Percentiles rank a stretch among this genome's conserved stretches.
Evolutionary conservation across 2,113 vertebrate species (phyloP).

Genomic region (Megaceryle torquata): DNA sequence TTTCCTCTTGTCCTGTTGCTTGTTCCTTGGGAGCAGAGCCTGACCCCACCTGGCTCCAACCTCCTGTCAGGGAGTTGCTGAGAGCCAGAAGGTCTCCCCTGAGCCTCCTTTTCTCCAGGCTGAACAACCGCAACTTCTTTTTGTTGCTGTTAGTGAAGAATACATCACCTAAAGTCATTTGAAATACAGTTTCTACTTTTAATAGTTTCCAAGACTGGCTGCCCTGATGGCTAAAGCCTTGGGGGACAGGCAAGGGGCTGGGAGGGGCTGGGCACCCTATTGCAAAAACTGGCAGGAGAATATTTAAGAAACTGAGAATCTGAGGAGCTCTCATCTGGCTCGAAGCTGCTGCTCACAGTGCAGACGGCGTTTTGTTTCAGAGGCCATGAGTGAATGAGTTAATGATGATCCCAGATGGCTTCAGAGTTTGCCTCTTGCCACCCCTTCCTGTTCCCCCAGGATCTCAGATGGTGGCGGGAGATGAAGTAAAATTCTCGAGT

Average conservation of each 20-base stretch:
- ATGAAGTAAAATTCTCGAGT: slow-evolving; percentile 59
- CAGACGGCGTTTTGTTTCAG: neutral
- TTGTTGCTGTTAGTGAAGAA: neutral
- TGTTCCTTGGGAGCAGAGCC: neutral
- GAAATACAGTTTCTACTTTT: neutral
- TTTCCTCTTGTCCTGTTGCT: neutral
- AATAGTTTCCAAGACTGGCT: neutral
- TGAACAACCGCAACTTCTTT: neutral
- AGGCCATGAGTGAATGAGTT: slow-evolving; percentile 34
- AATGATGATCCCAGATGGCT: slow-evolving; percentile 65
- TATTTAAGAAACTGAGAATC: neutral
- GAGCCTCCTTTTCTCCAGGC: neutral
- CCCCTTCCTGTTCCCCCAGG: slow-evolving; percentile 52
- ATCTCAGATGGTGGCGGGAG: slow-evolving; percentile 61
- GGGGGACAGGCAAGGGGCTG: neutral
- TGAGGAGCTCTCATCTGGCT: slow-evolving; percentile 5
- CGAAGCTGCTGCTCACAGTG: slow-evolving; percentile 17
- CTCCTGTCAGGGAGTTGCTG: neutral
- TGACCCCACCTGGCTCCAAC: neutral
- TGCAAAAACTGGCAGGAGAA: neutral
- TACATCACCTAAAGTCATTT: neutral
- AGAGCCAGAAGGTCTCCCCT: neutral
- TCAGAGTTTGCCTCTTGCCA: slow-evolving; percentile 33
- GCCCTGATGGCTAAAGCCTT: neutral
- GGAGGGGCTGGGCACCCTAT: neutral